Base-by-base conservation (phyloP, 1,140 invertebrate genomes). In the Bombus picipes region DNA sequence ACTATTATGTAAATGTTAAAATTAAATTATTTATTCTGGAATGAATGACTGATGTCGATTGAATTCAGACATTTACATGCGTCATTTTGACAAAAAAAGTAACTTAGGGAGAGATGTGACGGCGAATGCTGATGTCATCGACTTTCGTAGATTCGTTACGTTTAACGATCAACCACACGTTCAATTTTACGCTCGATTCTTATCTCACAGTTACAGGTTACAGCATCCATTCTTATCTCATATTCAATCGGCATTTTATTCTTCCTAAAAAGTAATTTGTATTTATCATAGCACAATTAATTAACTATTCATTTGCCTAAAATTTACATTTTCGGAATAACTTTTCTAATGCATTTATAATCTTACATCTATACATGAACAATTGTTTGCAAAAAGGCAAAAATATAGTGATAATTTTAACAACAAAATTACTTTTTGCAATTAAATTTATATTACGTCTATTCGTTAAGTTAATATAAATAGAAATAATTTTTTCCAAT, bases 71-170 rank as follows among this genome's bases (percentile, higher is more conserved):
- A 28, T 74, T 53, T 85, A 53, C 47, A 53, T 53, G 32, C 59
- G 77, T 85, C 13, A 81, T 66, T 0, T 57, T 18, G 28, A 37
- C 37, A 83, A 83, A 76, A 83, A 53, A 83, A 34, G 53, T 74
- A 41, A 83, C 66, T 39, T 57, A 76, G 43, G 47, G 53, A 62
- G 73, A 62, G 34, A 66, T 53, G 77, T 71, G 74, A 80, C 88
- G 84, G 87, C 84, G 87, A 90, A 91, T 78, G 78, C 80, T 92
- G 90, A 91, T 90, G 90, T 92, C 92, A 92, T 91, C 91, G 86
- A 71, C 75, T 91, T 91, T 89, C 77, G 71, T 84, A 74, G 39
- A 41, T 37, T 43, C 12, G 25, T 9, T 76, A 79, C 13, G 57
- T 76, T 62, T 3, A 28, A 37, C 8, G 47, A 53, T 53, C 18